Percentiles rank a stretch among this genome's conserved stretches.
phyloP scores from a whole-genome alignment of 2,888 invertebrate genomes.

The Rotaria socialis region DNA sequence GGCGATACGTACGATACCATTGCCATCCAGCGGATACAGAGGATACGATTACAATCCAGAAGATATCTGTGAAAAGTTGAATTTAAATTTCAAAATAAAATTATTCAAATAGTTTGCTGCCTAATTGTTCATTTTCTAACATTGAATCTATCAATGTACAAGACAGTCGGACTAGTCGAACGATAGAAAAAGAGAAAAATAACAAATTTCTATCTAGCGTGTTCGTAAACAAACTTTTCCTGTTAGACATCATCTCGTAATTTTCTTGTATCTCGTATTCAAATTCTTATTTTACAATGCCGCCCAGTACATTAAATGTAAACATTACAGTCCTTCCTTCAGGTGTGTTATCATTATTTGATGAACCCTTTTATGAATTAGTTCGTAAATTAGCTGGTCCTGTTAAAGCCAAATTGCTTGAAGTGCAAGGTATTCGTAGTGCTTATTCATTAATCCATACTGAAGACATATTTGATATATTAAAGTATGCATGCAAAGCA shows the following conservation, averaged over 20 bases:
- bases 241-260: neutral
- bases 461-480: neutral
- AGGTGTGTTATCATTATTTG: neutral
- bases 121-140: neutral
- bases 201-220: neutral
- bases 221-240: neutral
- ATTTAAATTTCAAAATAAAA: no score
- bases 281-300: neutral
- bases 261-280: neutral
- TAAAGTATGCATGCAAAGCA: neutral
- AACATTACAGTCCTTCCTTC: neutral
- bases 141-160: neutral
- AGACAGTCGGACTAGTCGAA: neutral
- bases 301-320: neutral
- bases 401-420: neutral
- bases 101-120: neutral
- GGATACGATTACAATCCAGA: no score
- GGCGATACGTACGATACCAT: no score
- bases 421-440: neutral
- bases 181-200: neutral
- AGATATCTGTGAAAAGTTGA: no score
- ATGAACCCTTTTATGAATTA: neutral
- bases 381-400: neutral
- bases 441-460: neutral
- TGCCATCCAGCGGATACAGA: no score